Evolutionary conservation across 1,140 invertebrate species (phyloP).

Genomic region (Anastrepha obliqua): DNA sequence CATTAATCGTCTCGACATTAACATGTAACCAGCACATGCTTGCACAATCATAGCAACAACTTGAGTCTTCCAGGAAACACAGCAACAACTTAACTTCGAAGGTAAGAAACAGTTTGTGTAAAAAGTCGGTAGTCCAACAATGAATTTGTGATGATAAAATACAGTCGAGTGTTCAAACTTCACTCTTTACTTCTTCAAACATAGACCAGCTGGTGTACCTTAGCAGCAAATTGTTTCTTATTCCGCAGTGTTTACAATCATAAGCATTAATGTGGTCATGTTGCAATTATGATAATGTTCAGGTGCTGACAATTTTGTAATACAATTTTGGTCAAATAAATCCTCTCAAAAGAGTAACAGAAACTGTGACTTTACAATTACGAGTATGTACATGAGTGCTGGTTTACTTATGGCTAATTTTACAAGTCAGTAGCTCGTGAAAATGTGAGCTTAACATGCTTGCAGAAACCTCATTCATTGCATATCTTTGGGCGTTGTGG

Average conservation of each 20-base stretch:
- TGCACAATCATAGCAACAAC: background rate
- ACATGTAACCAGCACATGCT: background rate
- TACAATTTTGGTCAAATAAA: constrained; percentile 33
- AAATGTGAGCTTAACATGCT: constrained; percentile 10
- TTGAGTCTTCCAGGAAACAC: background rate
- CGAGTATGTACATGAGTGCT: background rate
- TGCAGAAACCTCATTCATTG: background rate
- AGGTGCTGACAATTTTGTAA: constrained; percentile 51
- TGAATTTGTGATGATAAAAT: constrained; percentile 19
- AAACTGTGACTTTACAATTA: background rate
- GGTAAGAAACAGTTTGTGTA: background rate
- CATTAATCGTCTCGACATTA: background rate
- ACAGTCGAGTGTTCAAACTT: background rate
- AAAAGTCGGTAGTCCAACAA: background rate
- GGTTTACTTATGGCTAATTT: constrained; percentile 1
- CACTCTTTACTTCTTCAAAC: background rate
- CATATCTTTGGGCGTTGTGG: constrained; percentile 11
- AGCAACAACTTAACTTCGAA: too few species aligned
- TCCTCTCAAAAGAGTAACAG: background rate
- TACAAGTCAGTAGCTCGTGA: constrained; percentile 20
- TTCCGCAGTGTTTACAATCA: background rate
- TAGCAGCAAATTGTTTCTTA: background rate
- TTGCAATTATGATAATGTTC: constrained; percentile 37
- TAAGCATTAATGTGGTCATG: constrained; percentile 6
- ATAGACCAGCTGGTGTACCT: too few species aligned